Conservation (phyloP, 1,140 invertebrate species). For the Holotrichia oblita region DNA sequence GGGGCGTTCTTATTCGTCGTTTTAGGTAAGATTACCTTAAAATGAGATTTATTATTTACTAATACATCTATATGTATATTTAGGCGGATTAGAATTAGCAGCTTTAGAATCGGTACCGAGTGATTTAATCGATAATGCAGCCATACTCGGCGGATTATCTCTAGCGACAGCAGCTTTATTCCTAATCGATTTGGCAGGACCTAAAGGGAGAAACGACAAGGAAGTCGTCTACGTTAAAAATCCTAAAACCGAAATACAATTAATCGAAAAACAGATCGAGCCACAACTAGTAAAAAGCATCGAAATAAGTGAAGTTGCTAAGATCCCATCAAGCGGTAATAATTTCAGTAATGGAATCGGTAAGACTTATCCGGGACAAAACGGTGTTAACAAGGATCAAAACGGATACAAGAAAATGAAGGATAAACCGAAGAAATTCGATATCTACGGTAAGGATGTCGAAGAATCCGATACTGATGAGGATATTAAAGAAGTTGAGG, state of each 20-base stretch:
- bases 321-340: not conserved
- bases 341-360: not conserved
- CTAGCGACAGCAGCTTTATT: conserved; percentile 73
- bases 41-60: conserved; percentile 16
- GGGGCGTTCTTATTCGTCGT: conserved; percentile 74
- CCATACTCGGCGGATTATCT: conserved; percentile 74
- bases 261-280: conserved; percentile 25
- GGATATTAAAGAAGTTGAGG: conserved; percentile 45
- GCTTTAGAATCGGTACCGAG: conserved; percentile 74
- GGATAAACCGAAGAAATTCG: conserved; percentile 50
- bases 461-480: conserved; percentile 53
- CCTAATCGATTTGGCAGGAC: conserved; percentile 71
- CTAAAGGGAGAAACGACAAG: conserved; percentile 54
- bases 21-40: conserved; percentile 63
- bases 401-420: conserved; percentile 52
- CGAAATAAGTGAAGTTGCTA: not conserved
- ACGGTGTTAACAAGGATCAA: conserved; percentile 44
- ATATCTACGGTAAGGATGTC: conserved; percentile 55
- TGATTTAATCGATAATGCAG: conserved; percentile 74
- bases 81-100: conserved; percentile 72
- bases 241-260: conserved; percentile 40
- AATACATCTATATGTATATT: conserved; percentile 38
- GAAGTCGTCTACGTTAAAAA: not conserved
- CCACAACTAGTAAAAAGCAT: not conserved
- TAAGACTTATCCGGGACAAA: conserved; percentile 42